phyloP scores from a whole-genome alignment of 1,140 invertebrate genomes.

The Uloborus diversus region DNA sequence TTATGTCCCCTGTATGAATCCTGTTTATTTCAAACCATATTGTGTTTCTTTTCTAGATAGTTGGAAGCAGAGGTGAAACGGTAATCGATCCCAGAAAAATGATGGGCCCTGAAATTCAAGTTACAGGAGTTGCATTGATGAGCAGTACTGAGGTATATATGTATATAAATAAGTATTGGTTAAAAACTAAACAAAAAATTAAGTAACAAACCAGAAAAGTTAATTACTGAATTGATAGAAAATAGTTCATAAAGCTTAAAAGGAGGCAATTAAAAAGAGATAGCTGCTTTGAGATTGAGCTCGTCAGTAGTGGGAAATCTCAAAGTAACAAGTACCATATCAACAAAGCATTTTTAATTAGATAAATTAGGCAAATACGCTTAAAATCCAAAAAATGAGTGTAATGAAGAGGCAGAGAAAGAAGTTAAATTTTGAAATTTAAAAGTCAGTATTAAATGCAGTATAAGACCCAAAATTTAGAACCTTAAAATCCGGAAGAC shows the following conservation, averaged over 20 bases:
- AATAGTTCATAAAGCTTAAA: neutral
- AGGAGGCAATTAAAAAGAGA: neutral
- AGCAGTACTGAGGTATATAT: slow-evolving; percentile 63
- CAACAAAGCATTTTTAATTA: too few relatives aligned
- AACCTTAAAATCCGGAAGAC: too few relatives aligned
- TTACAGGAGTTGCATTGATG: slow-evolving; percentile 67
- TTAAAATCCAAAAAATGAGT: too few relatives aligned
- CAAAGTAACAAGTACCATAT: neutral
- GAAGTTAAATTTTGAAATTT: too few relatives aligned
- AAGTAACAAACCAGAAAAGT: neutral
- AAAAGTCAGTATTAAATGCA: too few relatives aligned
- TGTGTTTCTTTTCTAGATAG: slow-evolving; percentile 62
- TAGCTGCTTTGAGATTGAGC: neutral
- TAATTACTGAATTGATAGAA: neutral
- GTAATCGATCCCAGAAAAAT: slow-evolving; percentile 68
- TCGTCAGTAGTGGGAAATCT: too few relatives aligned
- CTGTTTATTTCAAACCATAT: slow-evolving; percentile 4
- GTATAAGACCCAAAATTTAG: too few relatives aligned
- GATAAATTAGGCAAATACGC: too few relatives aligned
- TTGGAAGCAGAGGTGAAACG: slow-evolving; percentile 68
- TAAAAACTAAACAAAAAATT: too few relatives aligned
- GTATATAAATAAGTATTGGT: neutral
- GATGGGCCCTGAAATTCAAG: slow-evolving; percentile 68
- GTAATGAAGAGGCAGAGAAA: too few relatives aligned
- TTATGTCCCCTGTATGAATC: too few relatives aligned